Conservation (phyloP, 2,113 vertebrate species). For the Chrysemys picta region DNA sequence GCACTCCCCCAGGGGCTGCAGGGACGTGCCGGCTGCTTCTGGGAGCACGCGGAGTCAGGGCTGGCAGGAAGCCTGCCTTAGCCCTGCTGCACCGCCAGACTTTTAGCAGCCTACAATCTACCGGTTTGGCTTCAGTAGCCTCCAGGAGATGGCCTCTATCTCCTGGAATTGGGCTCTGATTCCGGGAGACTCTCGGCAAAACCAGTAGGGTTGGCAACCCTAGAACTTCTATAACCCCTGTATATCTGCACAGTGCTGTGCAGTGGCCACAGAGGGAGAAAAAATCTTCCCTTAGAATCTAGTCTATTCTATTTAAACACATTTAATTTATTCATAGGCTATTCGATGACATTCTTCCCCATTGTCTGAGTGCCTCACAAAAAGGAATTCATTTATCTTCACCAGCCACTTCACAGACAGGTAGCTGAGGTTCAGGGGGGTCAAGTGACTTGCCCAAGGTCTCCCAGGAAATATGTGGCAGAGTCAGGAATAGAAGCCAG, state of each 20-base stretch:
- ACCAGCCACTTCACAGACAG: background rate
- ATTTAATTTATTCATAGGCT: background rate
- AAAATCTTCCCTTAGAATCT: background rate
- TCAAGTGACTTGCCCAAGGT: background rate
- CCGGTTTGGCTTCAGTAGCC: too few relatives aligned
- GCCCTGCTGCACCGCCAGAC: too few relatives aligned
- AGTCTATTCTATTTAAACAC: background rate
- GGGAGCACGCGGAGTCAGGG: too few relatives aligned
- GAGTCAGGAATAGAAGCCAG: fast-evolving
- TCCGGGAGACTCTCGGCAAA: too few relatives aligned
- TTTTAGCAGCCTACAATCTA: too few relatives aligned
- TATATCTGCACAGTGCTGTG: background rate
- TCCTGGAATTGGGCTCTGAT: too few relatives aligned
- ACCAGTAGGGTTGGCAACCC: too few relatives aligned
- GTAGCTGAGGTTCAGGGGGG: background rate
- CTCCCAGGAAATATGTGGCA: background rate
- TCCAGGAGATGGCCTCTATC: too few relatives aligned
- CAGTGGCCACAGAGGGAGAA: background rate
- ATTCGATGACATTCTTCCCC: background rate
- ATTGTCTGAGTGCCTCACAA: background rate
- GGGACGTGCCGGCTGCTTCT: too few relatives aligned
- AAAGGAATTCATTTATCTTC: background rate
- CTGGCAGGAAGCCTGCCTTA: too few relatives aligned
- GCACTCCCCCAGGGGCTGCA: too few relatives aligned
- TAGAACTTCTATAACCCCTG: background rate